These are phyloP conservation scores for Bradypodion ventrale DNA, from an alignment of 2,797 vertebrate genomes.

Conservation along the genomic window DNA sequence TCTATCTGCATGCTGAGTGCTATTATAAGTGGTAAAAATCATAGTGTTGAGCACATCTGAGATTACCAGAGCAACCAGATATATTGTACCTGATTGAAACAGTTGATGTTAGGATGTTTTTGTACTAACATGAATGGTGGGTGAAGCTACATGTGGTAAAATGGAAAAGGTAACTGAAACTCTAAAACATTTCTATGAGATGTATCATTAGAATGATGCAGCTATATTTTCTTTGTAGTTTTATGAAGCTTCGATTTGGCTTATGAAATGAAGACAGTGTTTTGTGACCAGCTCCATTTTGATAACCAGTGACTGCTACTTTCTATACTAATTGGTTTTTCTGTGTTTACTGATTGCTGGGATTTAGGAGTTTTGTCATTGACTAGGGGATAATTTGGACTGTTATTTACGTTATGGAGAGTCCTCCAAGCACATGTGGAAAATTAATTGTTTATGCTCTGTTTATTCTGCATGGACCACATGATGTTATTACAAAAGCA, in stretches of 20 bases:
- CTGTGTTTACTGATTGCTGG: not conserved
- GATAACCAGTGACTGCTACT: not conserved
- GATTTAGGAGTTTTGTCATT: not conserved
- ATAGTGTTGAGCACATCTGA: not conserved
- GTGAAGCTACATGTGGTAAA: not conserved
- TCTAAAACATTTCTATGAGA: not conserved
- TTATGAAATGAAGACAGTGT: not conserved
- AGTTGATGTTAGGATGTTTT: no score
- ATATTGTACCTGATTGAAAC: not conserved
- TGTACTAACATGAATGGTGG: not conserved
- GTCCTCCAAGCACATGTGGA: not conserved
- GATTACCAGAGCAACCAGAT: not conserved
- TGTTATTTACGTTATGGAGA: not conserved
- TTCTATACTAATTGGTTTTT: not conserved
- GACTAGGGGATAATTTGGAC: not conserved
- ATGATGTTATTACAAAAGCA: not conserved
- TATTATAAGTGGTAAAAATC: not conserved
- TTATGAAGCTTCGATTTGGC: not conserved
- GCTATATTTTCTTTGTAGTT: not conserved
- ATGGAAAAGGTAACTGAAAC: not conserved
- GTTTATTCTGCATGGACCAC: not conserved
- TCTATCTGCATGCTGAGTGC: not conserved
- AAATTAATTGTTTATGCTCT: conserved; percentile 7
- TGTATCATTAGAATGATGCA: not conserved
- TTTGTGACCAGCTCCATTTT: not conserved